These are phyloP conservation scores for Bugula neritina DNA, from an alignment of 2,888 invertebrate species.

Conservation along the genomic window DNA sequence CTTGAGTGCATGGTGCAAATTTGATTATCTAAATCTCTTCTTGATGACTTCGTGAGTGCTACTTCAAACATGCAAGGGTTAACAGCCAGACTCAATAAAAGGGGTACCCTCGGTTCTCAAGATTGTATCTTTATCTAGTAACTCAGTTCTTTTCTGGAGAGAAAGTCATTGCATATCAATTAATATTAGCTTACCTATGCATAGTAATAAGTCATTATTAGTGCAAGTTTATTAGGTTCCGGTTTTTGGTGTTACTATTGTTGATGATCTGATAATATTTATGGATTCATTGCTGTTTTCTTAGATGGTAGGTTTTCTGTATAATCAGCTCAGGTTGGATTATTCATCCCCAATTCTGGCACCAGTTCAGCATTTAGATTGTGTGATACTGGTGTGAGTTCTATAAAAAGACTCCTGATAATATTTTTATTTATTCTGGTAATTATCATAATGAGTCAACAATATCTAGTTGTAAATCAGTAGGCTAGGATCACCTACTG, in stretches of 20 bases:
- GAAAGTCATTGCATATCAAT: too few species aligned
- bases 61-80: too few species aligned
- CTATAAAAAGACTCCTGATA: not conserved
- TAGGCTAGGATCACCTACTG: not conserved
- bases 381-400: not conserved
- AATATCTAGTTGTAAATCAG: slow-evolving; percentile 12
- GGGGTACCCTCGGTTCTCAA: too few species aligned
- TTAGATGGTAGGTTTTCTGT: not conserved
- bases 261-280: not conserved
- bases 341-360: slow-evolving; percentile 24
- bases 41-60: too few species aligned
- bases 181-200: too few species aligned
- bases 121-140: too few species aligned
- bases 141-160: too few species aligned
- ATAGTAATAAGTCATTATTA: too few species aligned
- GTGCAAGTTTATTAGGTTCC: not conserved
- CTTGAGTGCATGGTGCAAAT: too few species aligned
- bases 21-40: too few species aligned
- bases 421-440: slow-evolving; percentile 12
- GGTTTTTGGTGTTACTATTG: not conserved
- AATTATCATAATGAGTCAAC: slow-evolving; percentile 26
- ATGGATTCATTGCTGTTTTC: not conserved
- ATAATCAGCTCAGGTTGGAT: not conserved
- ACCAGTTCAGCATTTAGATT: slow-evolving; percentile 7
- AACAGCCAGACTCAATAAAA: too few species aligned